Evolutionary conservation across 1,140 invertebrate species (phyloP), one percentile per base, ranked within the genome.

Genomic region (Pseudomyrmex pallidus): DNA sequence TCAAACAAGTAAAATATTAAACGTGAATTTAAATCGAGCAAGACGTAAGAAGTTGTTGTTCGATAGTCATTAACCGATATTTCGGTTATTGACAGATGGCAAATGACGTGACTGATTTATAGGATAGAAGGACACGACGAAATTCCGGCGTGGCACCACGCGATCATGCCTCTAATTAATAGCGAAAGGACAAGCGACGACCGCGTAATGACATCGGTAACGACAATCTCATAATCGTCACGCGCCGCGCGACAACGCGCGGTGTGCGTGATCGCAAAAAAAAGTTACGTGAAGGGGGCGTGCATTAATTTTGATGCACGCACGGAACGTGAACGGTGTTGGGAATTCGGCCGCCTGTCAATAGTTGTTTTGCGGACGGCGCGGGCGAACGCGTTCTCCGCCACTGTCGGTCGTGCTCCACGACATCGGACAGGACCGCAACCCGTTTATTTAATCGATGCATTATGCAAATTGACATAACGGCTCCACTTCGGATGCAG

Each of bases 401-500:
- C 72, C 80, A 46, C 57, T 61, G 48, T 48, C 61, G 72, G 48
- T 48, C 61, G 72, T 82, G 67, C 86, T 82, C 83, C 50, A 82
- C 87, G 87, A 88, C 86, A 88, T 87, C 77, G 83, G 76, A 77
- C 77, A 67, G 74, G 63, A 89, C 85, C 85, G 67, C 86, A 83
- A 78, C 83, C 86, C 72, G 89, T 90, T 89, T 86, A 88, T 91
- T 90, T 90, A 90, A 90, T 92, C 85, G 90, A 91, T 90, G 85
- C 83, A 92, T 92, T 91, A 92, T 91, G 90, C 80, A 91, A 91
- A 92, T 92, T 90, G 90, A 87, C 86, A 89, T 90, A 86, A 89
- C 89, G 86, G 87, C 85, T 87, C 83, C 84, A 87, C 85, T 88
- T 88, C 87, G 87, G 84, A 87, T 85, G 83, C 87, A 87, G 88